Conservation (phyloP, 2,113 vertebrate species). For the Gambusia affinis region DNA sequence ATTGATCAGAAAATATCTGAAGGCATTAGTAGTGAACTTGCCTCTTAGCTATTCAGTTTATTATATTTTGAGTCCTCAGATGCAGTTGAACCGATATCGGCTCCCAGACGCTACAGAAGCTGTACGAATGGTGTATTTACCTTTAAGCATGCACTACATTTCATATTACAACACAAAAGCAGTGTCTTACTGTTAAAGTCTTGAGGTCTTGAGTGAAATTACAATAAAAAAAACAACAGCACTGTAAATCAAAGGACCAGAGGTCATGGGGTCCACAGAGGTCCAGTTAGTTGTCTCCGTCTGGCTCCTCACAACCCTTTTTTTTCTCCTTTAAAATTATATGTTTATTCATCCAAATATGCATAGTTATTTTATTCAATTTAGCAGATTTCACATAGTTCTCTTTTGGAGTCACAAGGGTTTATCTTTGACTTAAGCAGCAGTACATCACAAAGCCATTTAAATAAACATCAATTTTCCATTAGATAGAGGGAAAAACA, state of each 20-base stretch:
- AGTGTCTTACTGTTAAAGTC: conserved; percentile 31
- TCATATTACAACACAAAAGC: conserved; percentile 45
- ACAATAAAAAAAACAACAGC: background rate
- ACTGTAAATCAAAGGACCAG: background rate
- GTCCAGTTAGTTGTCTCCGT: conserved; percentile 1
- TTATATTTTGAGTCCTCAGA: conserved; percentile 20
- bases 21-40: conserved; percentile 28
- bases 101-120: conserved; percentile 5
- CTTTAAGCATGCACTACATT: conserved; percentile 36
- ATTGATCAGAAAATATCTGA: conserved; percentile 30
- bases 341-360: conserved; percentile 10
- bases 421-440: background rate
- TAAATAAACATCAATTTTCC: conserved; percentile 10
- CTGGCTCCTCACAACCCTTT: conserved; percentile 4
- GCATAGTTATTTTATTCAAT: conserved; percentile 10
- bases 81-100: conserved; percentile 44
- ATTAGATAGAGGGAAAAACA: background rate
- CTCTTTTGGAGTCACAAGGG: conserved; percentile 6
- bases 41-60: conserved; percentile 25
- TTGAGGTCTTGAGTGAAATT: conserved; percentile 19
- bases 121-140: conserved; percentile 7
- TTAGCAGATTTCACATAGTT: conserved; percentile 20
- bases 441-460: background rate
- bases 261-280: background rate
- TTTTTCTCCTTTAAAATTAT: background rate